Evolutionary conservation across 1,140 invertebrate genomes (phyloP).

Genomic region (Drosophila sp.): DNA sequence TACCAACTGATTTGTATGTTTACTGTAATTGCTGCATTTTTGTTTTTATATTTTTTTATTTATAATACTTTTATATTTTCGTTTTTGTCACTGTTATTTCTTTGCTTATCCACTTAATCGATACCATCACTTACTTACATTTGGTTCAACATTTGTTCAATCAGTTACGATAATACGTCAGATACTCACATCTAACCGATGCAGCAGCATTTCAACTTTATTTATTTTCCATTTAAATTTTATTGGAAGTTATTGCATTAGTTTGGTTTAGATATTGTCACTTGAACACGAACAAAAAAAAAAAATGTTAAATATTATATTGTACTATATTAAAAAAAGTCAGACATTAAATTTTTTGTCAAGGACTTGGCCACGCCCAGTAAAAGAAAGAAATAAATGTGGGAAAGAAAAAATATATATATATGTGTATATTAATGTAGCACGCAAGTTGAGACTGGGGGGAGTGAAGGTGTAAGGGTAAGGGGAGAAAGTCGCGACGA

Average conservation of each 20-base stretch:
- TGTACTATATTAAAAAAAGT: too few species aligned
- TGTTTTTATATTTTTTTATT: too few species aligned
- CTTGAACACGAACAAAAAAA: background rate
- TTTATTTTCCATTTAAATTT: background rate
- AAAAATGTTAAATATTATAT: slow-evolving; percentile 10
- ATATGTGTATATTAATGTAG: too few species aligned
- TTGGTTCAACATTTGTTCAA: background rate
- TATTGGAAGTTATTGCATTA: slow-evolving; percentile 7
- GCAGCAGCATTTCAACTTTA: slow-evolving; percentile 20
- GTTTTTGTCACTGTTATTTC: too few species aligned
- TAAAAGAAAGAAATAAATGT: slow-evolving; percentile 2
- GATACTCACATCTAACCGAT: slow-evolving; percentile 33
- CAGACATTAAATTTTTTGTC: slow-evolving; percentile 11
- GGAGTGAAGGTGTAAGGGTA: background rate
- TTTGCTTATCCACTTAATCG: too few species aligned
- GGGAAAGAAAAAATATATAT: too few species aligned
- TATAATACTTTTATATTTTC: too few species aligned
- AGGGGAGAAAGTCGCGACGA: background rate
- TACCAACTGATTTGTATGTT: too few species aligned
- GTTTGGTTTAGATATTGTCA: background rate
- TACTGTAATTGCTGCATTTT: too few species aligned
- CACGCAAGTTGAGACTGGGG: background rate
- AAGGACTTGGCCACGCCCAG: slow-evolving; percentile 35
- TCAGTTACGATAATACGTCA: background rate
- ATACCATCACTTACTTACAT: slow-evolving; percentile 9